These are phyloP conservation scores for Bombyx mori DNA, from an alignment of 1,140 invertebrate genomes.

Conservation along the genomic window DNA sequence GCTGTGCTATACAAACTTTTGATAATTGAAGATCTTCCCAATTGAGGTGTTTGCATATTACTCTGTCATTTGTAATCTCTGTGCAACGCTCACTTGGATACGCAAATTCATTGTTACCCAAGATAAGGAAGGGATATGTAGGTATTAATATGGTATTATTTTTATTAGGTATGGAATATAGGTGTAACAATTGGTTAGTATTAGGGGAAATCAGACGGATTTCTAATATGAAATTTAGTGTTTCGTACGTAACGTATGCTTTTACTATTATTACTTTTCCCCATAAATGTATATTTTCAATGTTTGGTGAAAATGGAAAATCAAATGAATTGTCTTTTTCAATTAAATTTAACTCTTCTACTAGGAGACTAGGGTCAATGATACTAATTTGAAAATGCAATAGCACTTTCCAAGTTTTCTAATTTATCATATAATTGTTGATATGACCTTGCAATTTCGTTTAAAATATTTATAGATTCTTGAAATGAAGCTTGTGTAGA, in stretches of 20 bases:
- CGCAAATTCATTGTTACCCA: conserved; percentile 22
- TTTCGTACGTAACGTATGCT: conserved; percentile 16
- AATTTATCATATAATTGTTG: conserved; percentile 19
- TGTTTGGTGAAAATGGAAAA: conserved; percentile 7
- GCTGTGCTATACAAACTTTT: conserved; percentile 12
- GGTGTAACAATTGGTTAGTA: conserved; percentile 10
- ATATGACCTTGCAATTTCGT: conserved; percentile 14
- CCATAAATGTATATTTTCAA: conserved; percentile 14
- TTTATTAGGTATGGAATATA: conserved; percentile 17
- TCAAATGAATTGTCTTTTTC: conserved; percentile 14
- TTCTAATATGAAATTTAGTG: conserved; percentile 16
- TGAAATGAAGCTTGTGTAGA: conserved; percentile 2
- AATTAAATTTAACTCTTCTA: conserved; percentile 15
- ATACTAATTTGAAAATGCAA: conserved; percentile 18
- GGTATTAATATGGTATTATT: conserved; percentile 20
- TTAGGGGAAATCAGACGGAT: conserved; percentile 9
- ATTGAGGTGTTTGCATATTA: conserved; percentile 22
- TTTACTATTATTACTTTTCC: conserved; percentile 19
- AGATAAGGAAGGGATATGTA: conserved; percentile 18
- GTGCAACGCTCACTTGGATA: conserved; percentile 19
- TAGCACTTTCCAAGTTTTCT: conserved; percentile 20
- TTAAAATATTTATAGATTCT: conserved; percentile 9
- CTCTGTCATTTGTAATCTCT: conserved; percentile 10
- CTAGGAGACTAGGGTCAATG: conserved; percentile 2
- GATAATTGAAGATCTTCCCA: conserved; percentile 15